Conservation (phyloP, 2,113 vertebrate genomes). For the Chunga burmeisteri region DNA sequence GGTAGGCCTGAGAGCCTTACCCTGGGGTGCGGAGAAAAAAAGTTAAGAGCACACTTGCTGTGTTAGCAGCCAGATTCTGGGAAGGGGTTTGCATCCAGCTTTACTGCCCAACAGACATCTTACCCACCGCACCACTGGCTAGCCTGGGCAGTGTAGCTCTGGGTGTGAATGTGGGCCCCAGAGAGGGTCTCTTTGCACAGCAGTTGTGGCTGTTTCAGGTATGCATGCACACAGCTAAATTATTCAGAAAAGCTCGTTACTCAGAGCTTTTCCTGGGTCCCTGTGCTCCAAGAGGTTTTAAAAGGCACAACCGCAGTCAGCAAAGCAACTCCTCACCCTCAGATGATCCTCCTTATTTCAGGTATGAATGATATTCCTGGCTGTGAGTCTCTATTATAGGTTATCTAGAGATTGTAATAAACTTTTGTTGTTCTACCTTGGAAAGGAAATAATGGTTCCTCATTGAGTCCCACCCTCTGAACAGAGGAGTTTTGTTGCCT, state of each 20-base stretch:
- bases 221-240: not conserved
- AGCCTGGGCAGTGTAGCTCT: accelerated
- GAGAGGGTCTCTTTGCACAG: not conserved
- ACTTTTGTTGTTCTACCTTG: not conserved
- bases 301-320: not conserved
- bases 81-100: not conserved
- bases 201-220: not conserved
- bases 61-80: not conserved
- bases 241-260: constrained; percentile 3
- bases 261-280: not conserved
- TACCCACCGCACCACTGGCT: accelerated
- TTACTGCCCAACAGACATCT: not conserved
- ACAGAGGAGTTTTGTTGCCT: constrained; percentile 22
- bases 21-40: not conserved
- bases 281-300: constrained; percentile 6
- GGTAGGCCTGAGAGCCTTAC: not conserved
- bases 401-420: not conserved
- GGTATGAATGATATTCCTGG: not conserved
- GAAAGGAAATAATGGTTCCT: constrained; percentile 15
- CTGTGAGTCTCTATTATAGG: not conserved
- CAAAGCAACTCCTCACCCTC: constrained; percentile 15
- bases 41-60: not conserved
- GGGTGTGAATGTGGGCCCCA: not conserved
- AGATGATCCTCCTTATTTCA: constrained; percentile 6
- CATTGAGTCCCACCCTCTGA: not conserved